Evolutionary conservation across 53 echinoderm and acorn worm species (phyloP).

Genomic region (Echinometra lucunter): DNA sequence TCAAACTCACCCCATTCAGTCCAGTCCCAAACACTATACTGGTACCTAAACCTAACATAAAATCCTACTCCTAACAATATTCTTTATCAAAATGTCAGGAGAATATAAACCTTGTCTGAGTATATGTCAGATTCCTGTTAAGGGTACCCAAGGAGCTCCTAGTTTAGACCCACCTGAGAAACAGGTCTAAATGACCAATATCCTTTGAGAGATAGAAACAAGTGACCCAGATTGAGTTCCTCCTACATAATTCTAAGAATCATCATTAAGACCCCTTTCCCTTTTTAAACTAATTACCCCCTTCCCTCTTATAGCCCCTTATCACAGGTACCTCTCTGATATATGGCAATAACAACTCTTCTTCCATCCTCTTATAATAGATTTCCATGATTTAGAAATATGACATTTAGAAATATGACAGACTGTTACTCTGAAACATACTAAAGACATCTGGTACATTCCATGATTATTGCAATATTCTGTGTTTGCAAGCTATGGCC

Average conservation of each 20-base stretch:
- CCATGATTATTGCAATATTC: neutral
- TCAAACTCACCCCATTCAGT: too few species aligned
- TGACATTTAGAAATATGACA: neutral
- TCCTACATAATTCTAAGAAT: neutral
- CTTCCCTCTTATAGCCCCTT: slow-evolving; percentile 9
- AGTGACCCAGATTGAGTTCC: slow-evolving; percentile 47
- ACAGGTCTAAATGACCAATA: slow-evolving; percentile 55
- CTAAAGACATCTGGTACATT: neutral
- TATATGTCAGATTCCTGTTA: too few species aligned
- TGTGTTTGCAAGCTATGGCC: neutral
- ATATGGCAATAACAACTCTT: neutral
- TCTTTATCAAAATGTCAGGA: too few species aligned
- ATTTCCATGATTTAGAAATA: neutral
- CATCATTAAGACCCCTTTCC: slow-evolving; percentile 44
- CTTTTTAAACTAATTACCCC: slow-evolving; percentile 20
- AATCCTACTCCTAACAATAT: too few species aligned
- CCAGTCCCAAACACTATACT: too few species aligned
- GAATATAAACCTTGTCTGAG: too few species aligned
- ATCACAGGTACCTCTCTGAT: slow-evolving; percentile 5
- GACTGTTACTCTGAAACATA: too few species aligned
- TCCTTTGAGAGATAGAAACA: slow-evolving; percentile 12
- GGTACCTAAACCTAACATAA: too few species aligned
- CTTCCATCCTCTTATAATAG: neutral
- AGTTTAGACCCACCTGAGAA: neutral
- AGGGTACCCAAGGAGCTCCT: too few species aligned